Evolutionary conservation across 1,140 invertebrate species (phyloP).

Genomic region (Ceratoteleas bidentatus): DNA sequence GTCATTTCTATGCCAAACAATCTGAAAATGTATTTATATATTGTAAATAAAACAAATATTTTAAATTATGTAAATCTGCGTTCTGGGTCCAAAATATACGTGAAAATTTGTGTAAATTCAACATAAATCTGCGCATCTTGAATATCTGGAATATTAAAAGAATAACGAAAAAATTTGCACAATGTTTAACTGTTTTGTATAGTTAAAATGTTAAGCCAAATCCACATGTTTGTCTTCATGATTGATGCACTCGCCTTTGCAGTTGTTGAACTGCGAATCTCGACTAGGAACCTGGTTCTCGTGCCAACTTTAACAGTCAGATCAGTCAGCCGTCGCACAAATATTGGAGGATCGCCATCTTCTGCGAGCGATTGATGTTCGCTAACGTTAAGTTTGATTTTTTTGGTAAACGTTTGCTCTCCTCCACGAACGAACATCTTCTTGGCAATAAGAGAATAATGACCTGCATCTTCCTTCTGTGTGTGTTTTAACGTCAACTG

Average conservation of each 20-base stretch:
- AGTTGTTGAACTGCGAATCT: conserved; percentile 89
- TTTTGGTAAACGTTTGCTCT: conserved; percentile 71
- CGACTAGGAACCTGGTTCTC: conserved; percentile 89
- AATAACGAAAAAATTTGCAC: too few relatives aligned
- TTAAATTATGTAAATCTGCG: not conserved
- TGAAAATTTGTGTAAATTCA: not conserved
- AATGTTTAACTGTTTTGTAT: too few relatives aligned
- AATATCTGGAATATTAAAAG: too few relatives aligned
- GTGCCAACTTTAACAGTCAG: conserved; percentile 93
- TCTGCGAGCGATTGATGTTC: conserved; percentile 69
- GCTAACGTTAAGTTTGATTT: conserved; percentile 74
- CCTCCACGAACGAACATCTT: conserved; percentile 78
- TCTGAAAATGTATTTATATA: conserved; percentile 78
- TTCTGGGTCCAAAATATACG: too few relatives aligned
- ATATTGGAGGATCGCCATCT: conserved; percentile 87
- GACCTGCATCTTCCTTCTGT: conserved; percentile 81
- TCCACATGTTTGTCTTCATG: too few relatives aligned
- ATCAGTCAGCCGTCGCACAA: conserved; percentile 88
- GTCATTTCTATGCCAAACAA: conserved; percentile 91
- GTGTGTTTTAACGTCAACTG: conserved; percentile 82
- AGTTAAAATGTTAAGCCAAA: too few relatives aligned
- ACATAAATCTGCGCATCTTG: not conserved
- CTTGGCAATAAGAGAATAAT: conserved; percentile 83
- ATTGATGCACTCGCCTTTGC: conserved; percentile 84
- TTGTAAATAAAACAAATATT: not conserved